phyloP scores from a whole-genome alignment of 2,113 vertebrate genomes.

The Burhinus bistriatus region DNA sequence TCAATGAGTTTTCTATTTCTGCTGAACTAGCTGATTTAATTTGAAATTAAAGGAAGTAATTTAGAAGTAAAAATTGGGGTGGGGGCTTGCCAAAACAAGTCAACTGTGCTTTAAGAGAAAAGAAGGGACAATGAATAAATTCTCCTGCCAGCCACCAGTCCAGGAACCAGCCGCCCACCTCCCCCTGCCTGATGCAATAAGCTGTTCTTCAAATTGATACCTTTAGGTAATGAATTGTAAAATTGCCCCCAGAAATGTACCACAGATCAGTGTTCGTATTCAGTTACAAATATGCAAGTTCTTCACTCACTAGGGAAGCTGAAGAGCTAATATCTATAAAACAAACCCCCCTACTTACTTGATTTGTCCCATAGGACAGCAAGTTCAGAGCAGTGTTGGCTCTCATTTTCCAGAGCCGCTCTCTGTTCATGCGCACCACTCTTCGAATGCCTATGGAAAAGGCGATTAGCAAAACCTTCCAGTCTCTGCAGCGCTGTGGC shows the following conservation, averaged over 20 bases:
- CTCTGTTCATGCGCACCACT: slow-evolving; percentile 76
- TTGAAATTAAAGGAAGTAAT: neutral
- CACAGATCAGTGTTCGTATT: neutral
- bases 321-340: neutral
- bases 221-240: neutral
- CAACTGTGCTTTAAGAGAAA: neutral
- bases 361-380: slow-evolving; percentile 83
- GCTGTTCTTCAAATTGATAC: neutral
- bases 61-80: neutral
- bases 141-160: neutral
- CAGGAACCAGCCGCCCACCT: neutral
- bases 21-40: neutral
- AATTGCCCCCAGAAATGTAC: neutral
- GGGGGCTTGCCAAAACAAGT: neutral
- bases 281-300: neutral
- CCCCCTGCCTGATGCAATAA: neutral
- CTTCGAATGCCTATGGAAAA: slow-evolving; percentile 87
- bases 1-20: neutral
- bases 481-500: slow-evolving; percentile 81
- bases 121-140: neutral
- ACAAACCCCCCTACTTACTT: slow-evolving; percentile 81
- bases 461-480: slow-evolving; percentile 85
- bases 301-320: neutral
- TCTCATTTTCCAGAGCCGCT: slow-evolving; percentile 77
- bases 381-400: slow-evolving; percentile 80